phyloP scores from a whole-genome alignment of 2,888 invertebrate genomes.

The Pterostichus niger region DNA sequence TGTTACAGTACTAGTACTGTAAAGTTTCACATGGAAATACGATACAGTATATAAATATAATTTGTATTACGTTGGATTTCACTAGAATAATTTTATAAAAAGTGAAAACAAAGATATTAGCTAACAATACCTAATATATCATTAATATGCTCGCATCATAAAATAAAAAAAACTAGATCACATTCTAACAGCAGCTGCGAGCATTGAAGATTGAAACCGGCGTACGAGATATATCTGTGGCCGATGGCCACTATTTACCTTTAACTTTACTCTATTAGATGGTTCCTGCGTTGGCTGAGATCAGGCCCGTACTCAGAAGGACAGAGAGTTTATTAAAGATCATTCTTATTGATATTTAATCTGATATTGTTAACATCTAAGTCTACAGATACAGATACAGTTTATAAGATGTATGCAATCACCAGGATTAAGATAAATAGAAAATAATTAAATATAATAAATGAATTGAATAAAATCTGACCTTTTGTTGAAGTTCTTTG shows the following conservation, averaged over 20 bases:
- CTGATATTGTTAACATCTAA: too few species aligned
- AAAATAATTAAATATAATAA: too few species aligned
- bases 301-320: not conserved
- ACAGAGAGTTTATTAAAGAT: not conserved
- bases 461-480: too few species aligned
- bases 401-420: too few species aligned
- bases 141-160: not conserved
- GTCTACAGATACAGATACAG: too few species aligned
- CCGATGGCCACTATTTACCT: slow-evolving; percentile 16
- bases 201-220: not conserved
- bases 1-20: too few species aligned
- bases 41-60: too few species aligned
- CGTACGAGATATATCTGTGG: slow-evolving; percentile 2
- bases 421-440: too few species aligned
- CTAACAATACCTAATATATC: slow-evolving; percentile 29
- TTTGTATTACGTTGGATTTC: slow-evolving; percentile 5
- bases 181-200: slow-evolving; percentile 3
- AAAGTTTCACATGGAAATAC: too few species aligned
- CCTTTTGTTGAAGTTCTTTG: too few species aligned
- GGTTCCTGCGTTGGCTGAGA: not conserved
- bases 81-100: slow-evolving; percentile 6
- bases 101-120: slow-evolving; percentile 18
- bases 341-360: not conserved
- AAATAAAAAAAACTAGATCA: slow-evolving; percentile 21
- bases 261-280: slow-evolving; percentile 5